Evolutionary conservation across 1,140 invertebrate genomes (phyloP).

Genomic region (Meloidogyne floridensis): DNA sequence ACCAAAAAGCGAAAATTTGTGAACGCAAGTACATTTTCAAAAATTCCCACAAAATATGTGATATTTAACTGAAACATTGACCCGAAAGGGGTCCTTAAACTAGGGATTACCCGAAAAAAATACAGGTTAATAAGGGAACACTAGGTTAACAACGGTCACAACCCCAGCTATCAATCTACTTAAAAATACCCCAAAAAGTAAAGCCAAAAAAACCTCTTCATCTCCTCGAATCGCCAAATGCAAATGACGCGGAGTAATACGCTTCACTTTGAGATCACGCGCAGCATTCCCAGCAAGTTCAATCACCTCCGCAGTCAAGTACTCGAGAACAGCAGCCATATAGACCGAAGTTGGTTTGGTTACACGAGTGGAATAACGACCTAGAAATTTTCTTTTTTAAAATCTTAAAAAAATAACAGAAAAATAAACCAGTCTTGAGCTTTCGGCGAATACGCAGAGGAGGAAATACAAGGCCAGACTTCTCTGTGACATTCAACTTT

Average conservation of each 20-base stretch:
- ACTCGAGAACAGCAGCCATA: slow-evolving; percentile 97
- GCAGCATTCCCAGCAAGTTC: slow-evolving; percentile 87
- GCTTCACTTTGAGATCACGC: slow-evolving; percentile 98
- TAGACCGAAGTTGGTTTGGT: slow-evolving; percentile 81
- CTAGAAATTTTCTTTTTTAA: background rate
- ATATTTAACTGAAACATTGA: too few species aligned
- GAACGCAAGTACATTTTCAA: too few species aligned
- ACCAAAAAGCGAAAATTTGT: too few species aligned
- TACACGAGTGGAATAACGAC: background rate
- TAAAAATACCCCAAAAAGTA: background rate
- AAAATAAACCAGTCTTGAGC: background rate
- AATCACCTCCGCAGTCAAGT: slow-evolving; percentile 93
- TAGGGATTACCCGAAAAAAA: too few species aligned
- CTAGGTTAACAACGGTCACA: too few species aligned
- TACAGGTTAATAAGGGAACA: too few species aligned
- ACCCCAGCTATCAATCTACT: too few species aligned
- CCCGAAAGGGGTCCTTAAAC: too few species aligned
- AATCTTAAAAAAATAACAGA: background rate
- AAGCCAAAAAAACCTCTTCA: slow-evolving; percentile 77
- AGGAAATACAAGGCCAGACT: background rate
- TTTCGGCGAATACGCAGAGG: background rate
- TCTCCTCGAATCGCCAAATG: slow-evolving; percentile 97
- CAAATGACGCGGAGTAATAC: slow-evolving; percentile 97
- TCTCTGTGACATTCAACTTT: background rate
- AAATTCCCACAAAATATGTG: too few species aligned